phyloP scores from a whole-genome alignment of 2,888 invertebrate species.

The Linnaemya tessellans region DNA sequence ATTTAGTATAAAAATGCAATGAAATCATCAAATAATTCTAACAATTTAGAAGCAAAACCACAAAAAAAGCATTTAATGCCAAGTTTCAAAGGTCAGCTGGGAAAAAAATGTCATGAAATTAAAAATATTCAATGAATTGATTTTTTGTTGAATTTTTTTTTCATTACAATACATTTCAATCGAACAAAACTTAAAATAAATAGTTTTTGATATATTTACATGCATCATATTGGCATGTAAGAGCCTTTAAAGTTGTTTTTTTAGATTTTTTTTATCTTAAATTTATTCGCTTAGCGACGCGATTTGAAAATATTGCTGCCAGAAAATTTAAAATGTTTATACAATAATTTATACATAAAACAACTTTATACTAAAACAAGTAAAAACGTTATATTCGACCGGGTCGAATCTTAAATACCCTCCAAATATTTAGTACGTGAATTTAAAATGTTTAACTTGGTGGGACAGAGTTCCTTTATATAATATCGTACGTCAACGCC shows the following conservation, averaged over 20 bases:
- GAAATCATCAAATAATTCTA: slow-evolving; percentile 48
- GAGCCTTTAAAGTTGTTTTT: not conserved
- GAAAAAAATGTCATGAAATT: slow-evolving; percentile 16
- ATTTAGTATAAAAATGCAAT: not conserved
- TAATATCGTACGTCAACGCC: too few species aligned
- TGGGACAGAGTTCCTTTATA: too few species aligned
- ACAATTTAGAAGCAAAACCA: slow-evolving; percentile 23
- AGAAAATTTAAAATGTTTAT: not conserved
- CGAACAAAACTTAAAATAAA: slow-evolving; percentile 7
- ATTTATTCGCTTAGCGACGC: not conserved
- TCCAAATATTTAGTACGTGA: too few species aligned
- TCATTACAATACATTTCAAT: slow-evolving; percentile 27
- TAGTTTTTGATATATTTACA: slow-evolving; percentile 12
- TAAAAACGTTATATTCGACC: too few species aligned
- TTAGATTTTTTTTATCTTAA: not conserved
- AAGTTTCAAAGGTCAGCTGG: slow-evolving; percentile 14
- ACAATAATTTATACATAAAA: too few species aligned
- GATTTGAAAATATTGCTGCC: not conserved
- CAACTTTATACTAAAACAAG: too few species aligned
- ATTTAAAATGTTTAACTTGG: too few species aligned
- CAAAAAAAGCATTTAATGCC: slow-evolving; percentile 16
- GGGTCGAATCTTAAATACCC: too few species aligned
- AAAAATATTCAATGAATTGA: slow-evolving; percentile 30
- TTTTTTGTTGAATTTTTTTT: slow-evolving; percentile 15
- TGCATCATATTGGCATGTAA: not conserved